Evolutionary conservation across 2,888 invertebrate genomes (phyloP).

Genomic region (Fragum sueziense): DNA sequence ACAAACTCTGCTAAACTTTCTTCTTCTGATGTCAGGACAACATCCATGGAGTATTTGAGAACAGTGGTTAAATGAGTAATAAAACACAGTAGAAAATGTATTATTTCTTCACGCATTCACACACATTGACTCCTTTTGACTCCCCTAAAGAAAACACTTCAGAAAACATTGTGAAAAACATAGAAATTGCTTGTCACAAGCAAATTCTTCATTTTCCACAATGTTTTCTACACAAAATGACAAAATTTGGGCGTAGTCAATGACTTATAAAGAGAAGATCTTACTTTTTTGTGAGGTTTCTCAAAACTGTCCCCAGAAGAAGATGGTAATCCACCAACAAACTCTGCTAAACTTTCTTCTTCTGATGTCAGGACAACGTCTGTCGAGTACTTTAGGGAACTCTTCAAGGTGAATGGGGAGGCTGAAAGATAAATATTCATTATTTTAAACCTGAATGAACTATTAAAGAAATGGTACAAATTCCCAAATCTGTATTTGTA

Average conservation of each 20-base stretch:
- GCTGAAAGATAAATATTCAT: slow-evolving; percentile 31
- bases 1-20: slow-evolving; percentile 78
- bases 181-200: not conserved
- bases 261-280: not conserved
- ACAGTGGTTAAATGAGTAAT: no score
- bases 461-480: no score
- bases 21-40: slow-evolving; percentile 73
- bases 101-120: not conserved
- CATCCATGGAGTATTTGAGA: slow-evolving; percentile 64
- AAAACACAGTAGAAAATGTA: no score
- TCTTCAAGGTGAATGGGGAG: slow-evolving; percentile 57
- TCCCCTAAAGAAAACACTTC: not conserved
- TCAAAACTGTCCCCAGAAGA: slow-evolving; percentile 60
- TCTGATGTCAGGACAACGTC: slow-evolving; percentile 73
- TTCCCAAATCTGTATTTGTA: no score
- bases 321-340: slow-evolving; percentile 69
- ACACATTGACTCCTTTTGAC: not conserved
- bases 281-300: slow-evolving; percentile 39
- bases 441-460: not conserved
- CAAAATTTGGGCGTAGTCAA: not conserved
- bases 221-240: not conserved
- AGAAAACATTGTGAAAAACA: not conserved
- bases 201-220: not conserved
- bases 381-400: slow-evolving; percentile 63
- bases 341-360: slow-evolving; percentile 77